These are phyloP conservation scores for Ursus arctos DNA, from an alignment of 2,113 vertebrate species.

Conservation along the genomic window DNA sequence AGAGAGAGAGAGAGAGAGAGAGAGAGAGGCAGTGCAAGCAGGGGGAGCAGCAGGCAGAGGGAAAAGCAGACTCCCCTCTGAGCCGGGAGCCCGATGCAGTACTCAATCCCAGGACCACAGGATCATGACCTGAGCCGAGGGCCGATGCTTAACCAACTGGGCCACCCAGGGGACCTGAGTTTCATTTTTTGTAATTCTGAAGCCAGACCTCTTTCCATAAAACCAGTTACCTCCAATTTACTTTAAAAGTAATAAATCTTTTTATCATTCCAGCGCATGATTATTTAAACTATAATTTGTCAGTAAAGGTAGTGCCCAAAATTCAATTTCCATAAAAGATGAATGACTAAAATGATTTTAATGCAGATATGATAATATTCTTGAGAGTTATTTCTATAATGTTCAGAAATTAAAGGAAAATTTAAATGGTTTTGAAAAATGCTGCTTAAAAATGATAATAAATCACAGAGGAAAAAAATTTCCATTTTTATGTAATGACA, in stretches of 20 bases:
- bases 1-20: too few relatives aligned
- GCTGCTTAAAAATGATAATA: background rate
- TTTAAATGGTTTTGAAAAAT: background rate
- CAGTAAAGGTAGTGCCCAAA: background rate
- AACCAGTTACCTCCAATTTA: background rate
- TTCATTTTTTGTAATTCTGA: background rate
- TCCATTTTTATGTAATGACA: background rate
- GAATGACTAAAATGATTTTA: background rate
- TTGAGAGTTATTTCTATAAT: slow-evolving; percentile 41
- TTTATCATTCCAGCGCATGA: background rate
- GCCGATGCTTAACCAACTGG: too few relatives aligned
- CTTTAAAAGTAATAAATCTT: background rate
- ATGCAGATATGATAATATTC: background rate
- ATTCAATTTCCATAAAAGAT: background rate
- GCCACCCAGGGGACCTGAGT: background rate
- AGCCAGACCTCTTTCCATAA: background rate
- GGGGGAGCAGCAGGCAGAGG: too few relatives aligned
- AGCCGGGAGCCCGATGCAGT: too few relatives aligned
- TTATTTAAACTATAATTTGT: background rate
- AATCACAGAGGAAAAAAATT: background rate
- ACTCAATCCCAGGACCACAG: background rate
- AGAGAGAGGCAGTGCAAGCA: too few relatives aligned
- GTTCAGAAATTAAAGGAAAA: background rate
- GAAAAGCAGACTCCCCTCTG: too few relatives aligned
- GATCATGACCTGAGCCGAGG: background rate